Base-by-base conservation (phyloP, 2,797 vertebrate species). In the Microchirus variegatus region DNA sequence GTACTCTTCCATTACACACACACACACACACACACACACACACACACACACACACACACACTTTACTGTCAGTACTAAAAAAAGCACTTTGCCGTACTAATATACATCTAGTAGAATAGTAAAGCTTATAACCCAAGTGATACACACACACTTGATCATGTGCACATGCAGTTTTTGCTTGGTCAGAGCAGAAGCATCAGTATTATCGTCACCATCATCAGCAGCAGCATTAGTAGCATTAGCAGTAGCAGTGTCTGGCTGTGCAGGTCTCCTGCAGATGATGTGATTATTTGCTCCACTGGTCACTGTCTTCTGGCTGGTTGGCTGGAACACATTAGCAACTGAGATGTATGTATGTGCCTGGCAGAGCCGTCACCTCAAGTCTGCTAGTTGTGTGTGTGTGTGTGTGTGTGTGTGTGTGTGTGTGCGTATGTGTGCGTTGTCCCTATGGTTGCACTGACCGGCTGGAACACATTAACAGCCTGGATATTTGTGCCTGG, bases 231-330 rank as follows among this genome's bases (percentile, higher is more conserved):
- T 63, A 79, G 69, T 68, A 80, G 70, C 22, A 22, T 22, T 22
- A 22, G 22, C 22, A 74, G 75, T 65, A 79, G 69, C 70, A 78
- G 70, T 59, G 42, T 58, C 37, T 48, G 77, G 76, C 80, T 64
- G 69, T 63, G 66, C 81, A 84, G 80, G 80, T 88, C 81, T 86
- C 84, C 87, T 70, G 86, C 79, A 78, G 76, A 83, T 85, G 85
- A 90, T 87, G 85, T 75, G 86, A 93, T 92, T 88, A 90, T 89
- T 75, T 90, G 81, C 91, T 92, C 83, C 90, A 87, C 86, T 94
- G 90, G 79, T 73, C 85, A 77, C 83, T 59, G 83, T 86, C 83
- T 87, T 67, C 73, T 76, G 64, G 71, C 77, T 78, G 82, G 53
- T 67, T 78, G 69, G 81, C 76, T 77, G 63, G 70, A 92, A 90